Base-by-base conservation (phyloP, 2,113 vertebrate species). In the Chaetodon trifascialis region DNA sequence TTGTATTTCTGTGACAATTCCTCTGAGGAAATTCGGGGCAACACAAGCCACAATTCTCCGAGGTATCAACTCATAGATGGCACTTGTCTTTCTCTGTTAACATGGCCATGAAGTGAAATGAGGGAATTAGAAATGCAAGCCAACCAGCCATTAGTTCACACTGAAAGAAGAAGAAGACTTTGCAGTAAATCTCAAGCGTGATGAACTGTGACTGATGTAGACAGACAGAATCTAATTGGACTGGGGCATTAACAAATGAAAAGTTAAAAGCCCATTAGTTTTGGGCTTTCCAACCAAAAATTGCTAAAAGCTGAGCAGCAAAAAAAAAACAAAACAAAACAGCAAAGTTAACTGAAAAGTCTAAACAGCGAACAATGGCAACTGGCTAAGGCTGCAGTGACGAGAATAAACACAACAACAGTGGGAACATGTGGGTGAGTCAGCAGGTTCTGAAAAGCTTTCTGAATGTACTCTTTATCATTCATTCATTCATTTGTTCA, bases 401-500 rank as follows among this genome's bases (percentile, higher is more conserved):
- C 42, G 16, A 42, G 4, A 54, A 52, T 44, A 68, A 44, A 74
- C 44, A 51, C 51, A 81, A 64, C 23, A 80, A 65, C 38, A 47
- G 56, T 9, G 38, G 75, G 38, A 40, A 49, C 67, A 59, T 46
- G 44, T 14, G 1, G 38, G 25, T 46, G 69, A 40, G 21, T 74
- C 47, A 64, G 58, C 34, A 56, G 34, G 36, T 23, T 74, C 49
- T 46, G 23, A 58, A 65, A 59, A 60, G 62, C 74, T 52, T 52
- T 34, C 44, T 73, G 19, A 78, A 51, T 72, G 47, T 9, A 36
- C 10, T 65, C 4, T 58, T 76, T 40, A 77, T 72, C 38, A 63
- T 49, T 49, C n/a, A 44, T 67, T 67, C 30, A 60, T 69, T 54
- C 9, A 49, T 59, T 73, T 58, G 16, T 64, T 68, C 12, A 73